Conservation (phyloP, 2,113 vertebrate species). For the Istiophorus platypterus region DNA sequence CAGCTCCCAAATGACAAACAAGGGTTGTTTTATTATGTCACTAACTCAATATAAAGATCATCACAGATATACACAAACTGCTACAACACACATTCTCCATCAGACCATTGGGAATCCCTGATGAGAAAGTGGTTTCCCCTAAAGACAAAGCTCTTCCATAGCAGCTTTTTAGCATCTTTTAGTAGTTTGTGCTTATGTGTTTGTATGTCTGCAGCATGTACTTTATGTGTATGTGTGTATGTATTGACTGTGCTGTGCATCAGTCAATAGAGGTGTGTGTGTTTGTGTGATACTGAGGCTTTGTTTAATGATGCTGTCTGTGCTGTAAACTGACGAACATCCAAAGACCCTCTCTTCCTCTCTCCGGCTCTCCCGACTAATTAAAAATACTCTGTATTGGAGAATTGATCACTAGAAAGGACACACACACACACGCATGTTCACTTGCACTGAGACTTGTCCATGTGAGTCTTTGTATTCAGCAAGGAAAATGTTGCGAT, state of each 20-base stretch:
- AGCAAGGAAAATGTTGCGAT: constrained; percentile 14
- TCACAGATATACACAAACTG: background rate
- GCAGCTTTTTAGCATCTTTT: background rate
- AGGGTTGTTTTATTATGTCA: constrained; percentile 48
- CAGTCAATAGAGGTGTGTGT: constrained; percentile 12
- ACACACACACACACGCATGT: background rate
- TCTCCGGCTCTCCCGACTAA: constrained; percentile 51
- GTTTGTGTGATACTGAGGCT: constrained; percentile 13
- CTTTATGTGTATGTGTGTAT: constrained; percentile 2
- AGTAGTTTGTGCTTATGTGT: background rate
- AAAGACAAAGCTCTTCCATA: background rate
- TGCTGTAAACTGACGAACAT: constrained; percentile 59
- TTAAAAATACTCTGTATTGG: constrained; percentile 67
- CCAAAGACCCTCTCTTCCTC: constrained; percentile 20
- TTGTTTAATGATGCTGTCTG: constrained; percentile 65
- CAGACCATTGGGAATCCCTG: background rate
- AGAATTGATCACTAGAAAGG: constrained; percentile 71
- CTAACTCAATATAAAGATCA: constrained; percentile 46
- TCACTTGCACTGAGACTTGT: background rate
- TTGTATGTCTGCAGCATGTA: background rate
- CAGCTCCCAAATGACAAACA: constrained; percentile 52
- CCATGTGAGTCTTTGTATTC: background rate
- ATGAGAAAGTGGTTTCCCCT: constrained; percentile 1
- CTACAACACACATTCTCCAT: background rate
- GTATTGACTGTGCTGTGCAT: background rate